Evolutionary conservation across 2,113 vertebrate genomes (phyloP).

Genomic region (Aix galericulata): DNA sequence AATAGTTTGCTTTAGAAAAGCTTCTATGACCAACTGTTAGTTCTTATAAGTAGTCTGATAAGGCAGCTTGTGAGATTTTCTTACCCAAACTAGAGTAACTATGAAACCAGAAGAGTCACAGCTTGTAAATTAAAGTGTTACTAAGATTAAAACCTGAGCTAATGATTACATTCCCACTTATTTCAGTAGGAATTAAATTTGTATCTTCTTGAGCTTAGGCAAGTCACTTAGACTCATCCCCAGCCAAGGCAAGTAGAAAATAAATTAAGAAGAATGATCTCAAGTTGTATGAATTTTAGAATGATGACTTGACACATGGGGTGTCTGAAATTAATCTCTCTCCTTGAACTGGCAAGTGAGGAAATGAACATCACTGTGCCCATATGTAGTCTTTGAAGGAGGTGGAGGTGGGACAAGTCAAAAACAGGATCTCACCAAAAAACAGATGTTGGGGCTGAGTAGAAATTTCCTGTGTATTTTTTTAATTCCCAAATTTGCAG

Average conservation of each 20-base stretch:
- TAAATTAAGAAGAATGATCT: background rate
- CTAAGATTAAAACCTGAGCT: background rate
- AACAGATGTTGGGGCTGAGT: background rate
- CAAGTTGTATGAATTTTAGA: background rate
- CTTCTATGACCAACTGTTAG: background rate
- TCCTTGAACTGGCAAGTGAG: background rate
- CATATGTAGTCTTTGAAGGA: background rate
- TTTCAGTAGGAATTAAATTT: background rate
- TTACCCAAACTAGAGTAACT: background rate
- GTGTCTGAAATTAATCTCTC: background rate
- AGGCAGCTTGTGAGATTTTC: background rate
- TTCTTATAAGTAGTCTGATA: background rate
- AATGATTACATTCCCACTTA: background rate
- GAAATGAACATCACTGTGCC: conserved; percentile 16
- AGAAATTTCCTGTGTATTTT: conserved; percentile 23
- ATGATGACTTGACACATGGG: background rate
- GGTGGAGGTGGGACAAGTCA: background rate
- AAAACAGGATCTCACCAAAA: background rate
- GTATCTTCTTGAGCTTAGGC: background rate
- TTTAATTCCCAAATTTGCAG: conserved; percentile 47
- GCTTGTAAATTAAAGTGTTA: background rate
- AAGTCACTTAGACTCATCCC: background rate
- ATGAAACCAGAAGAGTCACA: background rate
- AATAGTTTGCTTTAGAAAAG: background rate
- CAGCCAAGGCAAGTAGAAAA: background rate